phyloP scores from a whole-genome alignment of 2,797 vertebrate species.

The Hemibagrus guttatus region DNA sequence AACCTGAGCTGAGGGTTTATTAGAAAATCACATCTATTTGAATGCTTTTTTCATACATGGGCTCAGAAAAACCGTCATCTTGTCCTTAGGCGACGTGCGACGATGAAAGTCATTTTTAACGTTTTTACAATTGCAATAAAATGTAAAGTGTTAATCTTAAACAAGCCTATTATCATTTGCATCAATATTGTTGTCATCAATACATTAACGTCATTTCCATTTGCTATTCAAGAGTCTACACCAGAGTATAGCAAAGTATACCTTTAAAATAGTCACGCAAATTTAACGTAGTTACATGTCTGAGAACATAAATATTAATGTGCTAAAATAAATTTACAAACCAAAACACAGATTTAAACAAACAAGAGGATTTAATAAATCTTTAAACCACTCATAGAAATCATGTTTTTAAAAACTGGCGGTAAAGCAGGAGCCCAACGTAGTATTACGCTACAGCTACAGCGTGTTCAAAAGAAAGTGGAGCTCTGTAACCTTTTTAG shows the following conservation, averaged over 20 bases:
- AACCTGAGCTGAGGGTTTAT: neutral
- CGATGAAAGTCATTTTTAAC: neutral
- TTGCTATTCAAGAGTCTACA: neutral
- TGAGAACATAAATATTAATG: neutral
- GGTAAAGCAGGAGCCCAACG: slow-evolving; percentile 16
- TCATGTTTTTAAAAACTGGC: slow-evolving; percentile 33
- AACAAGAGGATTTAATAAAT: slow-evolving; percentile 43
- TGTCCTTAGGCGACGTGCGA: neutral
- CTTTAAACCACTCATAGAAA: slow-evolving; percentile 47
- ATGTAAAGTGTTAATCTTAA: neutral
- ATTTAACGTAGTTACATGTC: neutral
- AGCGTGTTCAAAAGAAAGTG: slow-evolving; percentile 14
- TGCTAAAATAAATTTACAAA: neutral
- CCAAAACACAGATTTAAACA: slow-evolving; percentile 14
- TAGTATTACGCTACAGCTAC: slow-evolving; percentile 12
- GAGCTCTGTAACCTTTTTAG: neutral
- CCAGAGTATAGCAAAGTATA: no score
- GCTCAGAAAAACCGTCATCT: neutral
- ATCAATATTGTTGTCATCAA: neutral
- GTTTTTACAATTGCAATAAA: neutral
- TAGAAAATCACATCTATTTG: neutral
- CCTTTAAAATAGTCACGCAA: neutral
- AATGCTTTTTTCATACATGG: neutral
- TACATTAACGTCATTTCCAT: neutral
- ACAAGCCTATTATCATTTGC: neutral